Evolutionary conservation across 1,140 invertebrate species (phyloP).

Genomic region (Zaprionus ornatus): DNA sequence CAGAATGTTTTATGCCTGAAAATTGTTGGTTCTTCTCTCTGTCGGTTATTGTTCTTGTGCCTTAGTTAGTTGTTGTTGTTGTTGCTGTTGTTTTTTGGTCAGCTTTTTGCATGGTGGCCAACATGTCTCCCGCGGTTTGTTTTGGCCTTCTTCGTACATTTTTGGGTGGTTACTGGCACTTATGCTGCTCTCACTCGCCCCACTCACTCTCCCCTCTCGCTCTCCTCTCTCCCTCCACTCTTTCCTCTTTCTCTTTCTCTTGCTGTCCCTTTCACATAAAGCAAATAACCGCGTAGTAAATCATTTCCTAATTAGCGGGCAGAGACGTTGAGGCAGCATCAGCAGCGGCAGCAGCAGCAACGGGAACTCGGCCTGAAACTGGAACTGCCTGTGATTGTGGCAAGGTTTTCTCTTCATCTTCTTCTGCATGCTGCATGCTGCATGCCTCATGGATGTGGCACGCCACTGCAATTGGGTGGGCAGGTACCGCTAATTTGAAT

Average conservation of each 20-base stretch:
- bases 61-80: conserved; percentile 31
- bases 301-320: conserved; percentile 63
- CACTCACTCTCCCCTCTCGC: background rate
- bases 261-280: conserved; percentile 32
- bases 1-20: conserved; percentile 75
- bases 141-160: conserved; percentile 53
- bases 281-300: conserved; percentile 61
- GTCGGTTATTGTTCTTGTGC: conserved; percentile 30
- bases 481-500: conserved; percentile 64
- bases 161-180: conserved; percentile 66
- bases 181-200: conserved; percentile 2
- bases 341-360: background rate
- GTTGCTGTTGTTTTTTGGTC: conserved; percentile 36
- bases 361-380: conserved; percentile 14
- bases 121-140: conserved; percentile 72
- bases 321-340: conserved; percentile 17
- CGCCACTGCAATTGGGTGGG: conserved; percentile 48
- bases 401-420: background rate
- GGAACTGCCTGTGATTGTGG: conserved; percentile 4
- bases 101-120: conserved; percentile 72
- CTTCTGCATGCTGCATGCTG: background rate
- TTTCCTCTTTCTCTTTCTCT: background rate
- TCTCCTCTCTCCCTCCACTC: background rate
- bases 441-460: conserved; percentile 26
- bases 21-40: conserved; percentile 68